Percentiles rank a stretch among this genome's conserved stretches.
Conservation (phyloP, 1,140 invertebrate species). For the Drosophila suzukii region DNA sequence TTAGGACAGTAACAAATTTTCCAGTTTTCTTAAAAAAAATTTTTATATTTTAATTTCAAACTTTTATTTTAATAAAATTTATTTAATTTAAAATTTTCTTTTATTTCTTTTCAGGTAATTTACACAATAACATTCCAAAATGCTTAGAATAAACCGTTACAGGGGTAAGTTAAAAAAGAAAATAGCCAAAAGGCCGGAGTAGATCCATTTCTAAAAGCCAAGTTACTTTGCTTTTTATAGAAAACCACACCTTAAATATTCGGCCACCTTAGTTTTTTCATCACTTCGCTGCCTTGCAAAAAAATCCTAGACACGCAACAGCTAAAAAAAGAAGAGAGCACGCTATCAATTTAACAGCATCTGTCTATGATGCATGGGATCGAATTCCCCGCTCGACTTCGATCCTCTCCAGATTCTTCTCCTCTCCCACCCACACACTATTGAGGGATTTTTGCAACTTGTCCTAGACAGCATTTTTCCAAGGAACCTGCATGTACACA, state of each 20-base stretch:
- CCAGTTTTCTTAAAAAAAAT: too few species aligned
- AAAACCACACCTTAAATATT: slow-evolving; percentile 54
- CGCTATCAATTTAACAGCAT: slow-evolving; percentile 81
- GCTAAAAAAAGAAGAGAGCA: slow-evolving; percentile 45
- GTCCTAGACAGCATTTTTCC: slow-evolving; percentile 66
- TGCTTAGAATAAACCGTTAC: slow-evolving; percentile 66
- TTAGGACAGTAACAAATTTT: too few species aligned
- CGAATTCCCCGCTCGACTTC: slow-evolving; percentile 33
- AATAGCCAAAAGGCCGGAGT: neutral
- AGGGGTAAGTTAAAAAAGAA: slow-evolving; percentile 58
- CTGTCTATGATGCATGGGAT: slow-evolving; percentile 75
- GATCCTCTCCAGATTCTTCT: slow-evolving; percentile 13
- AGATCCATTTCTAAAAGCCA: slow-evolving; percentile 1
- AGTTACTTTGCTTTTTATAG: neutral
- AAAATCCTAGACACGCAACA: slow-evolving; percentile 57
- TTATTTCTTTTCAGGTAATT: slow-evolving; percentile 70
- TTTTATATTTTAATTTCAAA: too few species aligned
- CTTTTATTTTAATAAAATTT: neutral
- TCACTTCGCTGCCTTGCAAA: slow-evolving; percentile 8
- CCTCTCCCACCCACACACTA: slow-evolving; percentile 35
- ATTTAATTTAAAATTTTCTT: neutral
- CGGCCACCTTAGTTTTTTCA: slow-evolving; percentile 29
- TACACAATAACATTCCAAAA: slow-evolving; percentile 28
- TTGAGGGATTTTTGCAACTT: slow-evolving; percentile 34
- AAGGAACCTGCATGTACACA: slow-evolving; percentile 70